These are phyloP conservation scores for Malurus leucopterus DNA, from an alignment of 2,797 vertebrate species.

Conservation along the genomic window DNA sequence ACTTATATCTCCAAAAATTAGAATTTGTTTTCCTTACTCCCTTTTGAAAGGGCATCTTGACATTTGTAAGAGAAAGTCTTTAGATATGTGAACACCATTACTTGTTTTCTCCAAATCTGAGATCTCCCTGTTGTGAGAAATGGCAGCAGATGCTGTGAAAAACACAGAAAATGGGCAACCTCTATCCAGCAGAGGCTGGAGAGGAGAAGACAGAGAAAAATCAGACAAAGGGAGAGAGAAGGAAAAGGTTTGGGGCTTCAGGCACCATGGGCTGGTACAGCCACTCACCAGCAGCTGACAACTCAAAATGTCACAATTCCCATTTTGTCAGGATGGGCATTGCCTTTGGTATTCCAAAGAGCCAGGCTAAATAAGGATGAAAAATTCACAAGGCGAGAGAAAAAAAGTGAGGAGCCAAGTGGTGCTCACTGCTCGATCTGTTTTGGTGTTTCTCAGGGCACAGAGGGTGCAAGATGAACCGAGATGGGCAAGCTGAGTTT, in stretches of 20 bases:
- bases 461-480: background rate
- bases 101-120: background rate
- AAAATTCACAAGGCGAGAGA: background rate
- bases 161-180: background rate
- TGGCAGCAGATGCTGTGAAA: background rate
- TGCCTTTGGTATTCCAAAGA: constrained; percentile 3
- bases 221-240: background rate
- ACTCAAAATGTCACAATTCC: background rate
- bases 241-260: background rate
- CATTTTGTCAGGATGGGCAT: background rate
- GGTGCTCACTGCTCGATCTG: background rate
- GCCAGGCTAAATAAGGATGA: constrained; percentile 33
- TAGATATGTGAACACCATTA: background rate
- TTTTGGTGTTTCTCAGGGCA: background rate
- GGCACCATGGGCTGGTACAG: accelerated
- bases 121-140: background rate
- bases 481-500: background rate
- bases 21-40: background rate
- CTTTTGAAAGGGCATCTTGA: background rate
- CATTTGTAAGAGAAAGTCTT: background rate
- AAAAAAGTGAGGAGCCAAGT: background rate
- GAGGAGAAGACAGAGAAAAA: background rate
- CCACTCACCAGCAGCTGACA: background rate
- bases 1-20: background rate
- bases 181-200: background rate